A percentile compares a stretch with the other conserved stretches of the same genome.
Conservation (phyloP, 2,888 invertebrate species). For the Agrotis ipsilon region DNA sequence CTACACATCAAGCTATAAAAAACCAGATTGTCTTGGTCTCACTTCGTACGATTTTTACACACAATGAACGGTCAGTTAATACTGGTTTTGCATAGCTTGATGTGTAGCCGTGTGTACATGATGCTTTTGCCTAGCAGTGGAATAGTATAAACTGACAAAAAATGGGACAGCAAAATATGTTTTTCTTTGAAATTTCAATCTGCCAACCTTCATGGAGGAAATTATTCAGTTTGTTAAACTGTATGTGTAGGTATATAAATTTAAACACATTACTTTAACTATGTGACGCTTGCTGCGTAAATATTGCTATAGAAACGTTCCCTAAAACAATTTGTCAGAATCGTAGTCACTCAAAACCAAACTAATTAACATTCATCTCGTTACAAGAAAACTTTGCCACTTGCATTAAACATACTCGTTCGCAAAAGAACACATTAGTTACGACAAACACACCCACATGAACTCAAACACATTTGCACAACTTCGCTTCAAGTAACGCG, state of each 20-base stretch:
- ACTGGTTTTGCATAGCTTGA: too few species aligned
- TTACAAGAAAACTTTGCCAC: conserved; percentile 10
- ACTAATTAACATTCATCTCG: conserved; percentile 11
- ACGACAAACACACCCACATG: conserved; percentile 13
- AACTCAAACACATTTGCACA: conserved; percentile 49
- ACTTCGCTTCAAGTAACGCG: conserved; percentile 35
- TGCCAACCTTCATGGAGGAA: background rate
- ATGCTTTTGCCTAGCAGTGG: too few species aligned
- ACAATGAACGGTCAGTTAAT: too few species aligned
- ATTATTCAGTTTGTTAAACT: background rate
- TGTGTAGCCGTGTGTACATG: too few species aligned
- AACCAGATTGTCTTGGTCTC: too few species aligned
- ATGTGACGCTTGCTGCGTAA: background rate
- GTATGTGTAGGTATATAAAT: too few species aligned
- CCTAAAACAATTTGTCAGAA: background rate
- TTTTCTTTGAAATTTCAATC: too few species aligned
- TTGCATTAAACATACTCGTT: conserved; percentile 28
- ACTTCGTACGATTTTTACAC: too few species aligned
- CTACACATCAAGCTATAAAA: too few species aligned
- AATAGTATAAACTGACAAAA: too few species aligned
- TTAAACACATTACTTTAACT: too few species aligned
- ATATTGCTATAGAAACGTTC: background rate
- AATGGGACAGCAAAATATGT: too few species aligned
- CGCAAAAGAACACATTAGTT: conserved; percentile 28
- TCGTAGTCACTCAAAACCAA: background rate